Conservation (phyloP, 2,888 invertebrate species). For the Andrena dorsata region DNA sequence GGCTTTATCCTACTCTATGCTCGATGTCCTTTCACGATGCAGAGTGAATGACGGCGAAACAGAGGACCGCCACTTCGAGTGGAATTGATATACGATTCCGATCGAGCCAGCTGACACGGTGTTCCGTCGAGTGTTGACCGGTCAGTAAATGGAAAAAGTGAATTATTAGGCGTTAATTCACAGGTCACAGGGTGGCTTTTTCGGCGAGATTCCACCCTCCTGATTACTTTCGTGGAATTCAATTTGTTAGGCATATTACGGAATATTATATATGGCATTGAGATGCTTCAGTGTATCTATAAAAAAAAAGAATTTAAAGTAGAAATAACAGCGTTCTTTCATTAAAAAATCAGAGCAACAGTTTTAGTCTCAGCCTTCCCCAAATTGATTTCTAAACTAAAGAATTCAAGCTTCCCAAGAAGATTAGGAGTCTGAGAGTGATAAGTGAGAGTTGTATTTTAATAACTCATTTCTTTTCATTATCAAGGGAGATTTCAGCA, state of each 20-base stretch:
- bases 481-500: too few relatives aligned
- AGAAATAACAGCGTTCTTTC: too few relatives aligned
- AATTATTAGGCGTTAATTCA: slow-evolving; percentile 3
- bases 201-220: background rate
- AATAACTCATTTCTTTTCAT: too few relatives aligned
- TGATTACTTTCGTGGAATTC: background rate
- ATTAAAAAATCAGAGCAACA: too few relatives aligned
- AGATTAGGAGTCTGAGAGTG: too few relatives aligned
- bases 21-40: slow-evolving; percentile 48
- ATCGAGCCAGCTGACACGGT: slow-evolving; percentile 16
- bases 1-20: slow-evolving; percentile 31
- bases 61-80: slow-evolving; percentile 31
- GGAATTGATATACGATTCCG: slow-evolving; percentile 39
- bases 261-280: background rate
- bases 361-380: too few relatives aligned
- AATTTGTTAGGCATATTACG: background rate
- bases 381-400: too few relatives aligned
- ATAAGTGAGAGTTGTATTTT: too few relatives aligned
- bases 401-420: too few relatives aligned
- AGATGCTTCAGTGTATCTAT: too few relatives aligned
- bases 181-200: background rate
- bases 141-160: background rate
- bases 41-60: slow-evolving; percentile 41
- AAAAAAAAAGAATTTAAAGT: too few relatives aligned
- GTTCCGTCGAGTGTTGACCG: background rate